phyloP scores from a whole-genome alignment of 1,140 invertebrate species.

The Drosophila albomicans region DNA sequence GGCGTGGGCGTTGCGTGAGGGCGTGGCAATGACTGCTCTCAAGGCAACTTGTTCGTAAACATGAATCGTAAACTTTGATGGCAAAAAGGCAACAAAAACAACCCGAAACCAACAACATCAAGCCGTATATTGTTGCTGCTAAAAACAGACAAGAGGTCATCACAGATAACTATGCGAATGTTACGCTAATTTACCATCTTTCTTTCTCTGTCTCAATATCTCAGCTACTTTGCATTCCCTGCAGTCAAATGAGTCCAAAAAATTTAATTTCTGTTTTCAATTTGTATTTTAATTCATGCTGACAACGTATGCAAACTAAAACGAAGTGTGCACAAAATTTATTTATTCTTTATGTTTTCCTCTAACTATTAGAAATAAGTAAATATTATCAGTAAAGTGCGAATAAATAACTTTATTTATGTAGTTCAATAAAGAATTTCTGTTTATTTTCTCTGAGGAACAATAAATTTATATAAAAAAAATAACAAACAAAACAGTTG shows the following conservation, averaged over 20 bases:
- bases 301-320: neutral
- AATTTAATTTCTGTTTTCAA: neutral
- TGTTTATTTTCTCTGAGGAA: too few species aligned
- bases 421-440: too few species aligned
- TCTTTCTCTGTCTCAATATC: neutral
- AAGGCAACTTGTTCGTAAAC: conserved; percentile 47
- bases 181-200: conserved; percentile 15
- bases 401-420: too few species aligned
- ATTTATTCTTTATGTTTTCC: too few species aligned
- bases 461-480: too few species aligned
- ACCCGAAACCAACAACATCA: neutral
- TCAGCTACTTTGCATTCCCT: conserved; percentile 1
- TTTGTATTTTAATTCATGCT: neutral
- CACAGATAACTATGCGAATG: conserved; percentile 16
- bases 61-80: conserved; percentile 48
- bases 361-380: too few species aligned
- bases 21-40: conserved; percentile 40
- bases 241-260: too few species aligned
- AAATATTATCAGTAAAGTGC: too few species aligned
- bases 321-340: too few species aligned
- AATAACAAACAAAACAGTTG: too few species aligned
- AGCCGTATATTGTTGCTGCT: conserved; percentile 2
- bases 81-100: conserved; percentile 9
- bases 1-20: conserved; percentile 12
- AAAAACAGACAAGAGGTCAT: conserved; percentile 36